Conservation (phyloP, 2,113 vertebrate species). For the Cairina moschata region DNA sequence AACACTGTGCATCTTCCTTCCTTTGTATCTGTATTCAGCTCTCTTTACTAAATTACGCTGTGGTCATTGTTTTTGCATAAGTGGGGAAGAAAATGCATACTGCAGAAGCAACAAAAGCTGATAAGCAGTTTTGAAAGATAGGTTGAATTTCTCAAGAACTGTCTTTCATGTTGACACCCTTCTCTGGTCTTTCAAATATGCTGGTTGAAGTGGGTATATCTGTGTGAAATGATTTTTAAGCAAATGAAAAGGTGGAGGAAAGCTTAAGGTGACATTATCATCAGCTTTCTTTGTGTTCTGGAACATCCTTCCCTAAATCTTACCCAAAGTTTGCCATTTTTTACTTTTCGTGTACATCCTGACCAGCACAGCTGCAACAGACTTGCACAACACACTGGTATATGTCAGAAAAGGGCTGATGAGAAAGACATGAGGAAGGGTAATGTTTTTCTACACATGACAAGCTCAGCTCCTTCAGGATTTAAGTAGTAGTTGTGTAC, state of each 20-base stretch:
- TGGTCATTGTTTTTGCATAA: background rate
- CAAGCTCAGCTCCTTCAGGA: background rate
- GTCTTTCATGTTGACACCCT: background rate
- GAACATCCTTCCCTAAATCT: background rate
- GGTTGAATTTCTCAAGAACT: background rate
- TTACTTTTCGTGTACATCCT: rapidly evolving
- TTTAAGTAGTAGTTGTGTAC: background rate
- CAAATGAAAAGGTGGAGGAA: background rate
- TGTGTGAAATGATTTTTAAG: background rate
- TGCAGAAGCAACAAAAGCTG: background rate
- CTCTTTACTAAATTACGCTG: background rate
- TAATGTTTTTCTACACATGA: rapidly evolving
- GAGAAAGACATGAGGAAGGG: background rate
- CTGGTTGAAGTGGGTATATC: background rate
- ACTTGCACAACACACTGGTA: background rate
- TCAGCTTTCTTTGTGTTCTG: background rate
- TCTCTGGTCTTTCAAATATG: background rate
- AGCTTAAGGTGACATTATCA: background rate
- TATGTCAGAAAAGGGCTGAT: background rate
- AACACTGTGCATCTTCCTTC: background rate
- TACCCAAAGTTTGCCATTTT: background rate
- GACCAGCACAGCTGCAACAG: background rate
- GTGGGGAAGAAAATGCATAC: background rate
- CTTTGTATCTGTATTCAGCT: background rate
- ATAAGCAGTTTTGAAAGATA: background rate